Evolutionary conservation across 2,888 invertebrate genomes (phyloP), one percentile per base, ranked within the genome.

Genomic region (Agriopis aurantiaria): DNA sequence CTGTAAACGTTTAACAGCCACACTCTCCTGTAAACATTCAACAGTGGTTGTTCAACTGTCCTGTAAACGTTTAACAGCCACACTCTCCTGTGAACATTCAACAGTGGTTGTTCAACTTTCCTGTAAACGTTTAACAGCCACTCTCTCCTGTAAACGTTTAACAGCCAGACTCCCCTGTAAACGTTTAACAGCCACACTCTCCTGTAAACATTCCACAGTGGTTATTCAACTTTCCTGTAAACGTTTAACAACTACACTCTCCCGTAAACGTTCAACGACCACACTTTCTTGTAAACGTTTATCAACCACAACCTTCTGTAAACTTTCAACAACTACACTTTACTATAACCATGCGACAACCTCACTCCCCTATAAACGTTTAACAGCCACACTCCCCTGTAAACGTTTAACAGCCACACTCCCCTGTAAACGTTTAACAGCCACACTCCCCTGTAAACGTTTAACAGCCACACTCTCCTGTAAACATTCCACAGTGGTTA

Each of bases 341-440:
- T 12, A 3, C 7, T 9, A 10, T 48, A 8, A 17, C 1, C 7
- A n/a, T n/a, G n/a, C n/a, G 5, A 3, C 3, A 23, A 49, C n/a
- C 11, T 94, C 93, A 69, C 91, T 93, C 70, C 94, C 94, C 94
- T 94, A 65, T 3, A 59, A 46, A n/a, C n/a, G n/a, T n/a, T n/a
- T n/a, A n/a, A n/a, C n/a, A n/a, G n/a, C n/a, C n/a, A n/a, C n/a
- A n/a, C n/a, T n/a, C n/a, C n/a, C n/a, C n/a, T n/a, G n/a, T n/a
- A n/a, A n/a, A n/a, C n/a, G n/a, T n/a, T n/a, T n/a, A n/a, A n/a
- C n/a, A n/a, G n/a, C n/a, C n/a, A n/a, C n/a, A n/a, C n/a, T n/a
- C n/a, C n/a, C n/a, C n/a, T n/a, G n/a, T n/a, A n/a, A n/a, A n/a
- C n/a, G n/a, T n/a, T n/a, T n/a, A n/a, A n/a, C n/a, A n/a, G n/a